These are phyloP conservation scores for Paramuricea clavata DNA, from an alignment of 92 coral and sea anemone species.

Conservation along the genomic window DNA sequence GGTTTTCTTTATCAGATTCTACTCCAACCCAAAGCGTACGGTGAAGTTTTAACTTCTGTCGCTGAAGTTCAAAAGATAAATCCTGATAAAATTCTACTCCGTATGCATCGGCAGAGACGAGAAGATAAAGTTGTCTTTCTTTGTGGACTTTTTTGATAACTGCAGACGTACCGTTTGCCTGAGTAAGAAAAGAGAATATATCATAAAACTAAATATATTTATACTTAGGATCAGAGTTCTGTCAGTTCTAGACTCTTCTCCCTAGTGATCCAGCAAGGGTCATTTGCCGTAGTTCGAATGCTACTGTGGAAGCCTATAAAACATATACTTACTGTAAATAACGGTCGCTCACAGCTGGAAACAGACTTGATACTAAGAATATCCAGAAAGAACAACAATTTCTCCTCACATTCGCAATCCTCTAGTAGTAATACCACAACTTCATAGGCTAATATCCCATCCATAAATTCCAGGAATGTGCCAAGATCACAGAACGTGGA, in stretches of 20 bases:
- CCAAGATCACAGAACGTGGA: slow-evolving; percentile 31
- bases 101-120: slow-evolving; percentile 4
- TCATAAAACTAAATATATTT: too few species aligned
- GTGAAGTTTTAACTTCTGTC: slow-evolving; percentile 7
- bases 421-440: not conserved
- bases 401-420: not conserved
- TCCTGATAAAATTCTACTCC: slow-evolving; percentile 12
- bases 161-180: not conserved
- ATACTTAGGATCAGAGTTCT: too few species aligned
- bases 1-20: not conserved
- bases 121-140: not conserved
- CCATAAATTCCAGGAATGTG: slow-evolving; percentile 3
- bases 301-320: too few species aligned
- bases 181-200: not conserved
- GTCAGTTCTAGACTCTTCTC: too few species aligned
- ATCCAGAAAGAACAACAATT: not conserved
- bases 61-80: not conserved
- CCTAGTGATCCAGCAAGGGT: too few species aligned
- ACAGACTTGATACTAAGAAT: not conserved
- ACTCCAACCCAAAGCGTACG: slow-evolving; percentile 25
- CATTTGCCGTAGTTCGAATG: too few species aligned
- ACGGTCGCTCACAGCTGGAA: slow-evolving; percentile 13
- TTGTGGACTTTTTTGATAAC: not conserved
- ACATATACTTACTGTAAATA: slow-evolving; percentile 2
- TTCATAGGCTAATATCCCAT: not conserved